These are phyloP conservation scores for Catajapyx aquilonaris DNA, from an alignment of 1,140 invertebrate species.

Conservation along the genomic window DNA sequence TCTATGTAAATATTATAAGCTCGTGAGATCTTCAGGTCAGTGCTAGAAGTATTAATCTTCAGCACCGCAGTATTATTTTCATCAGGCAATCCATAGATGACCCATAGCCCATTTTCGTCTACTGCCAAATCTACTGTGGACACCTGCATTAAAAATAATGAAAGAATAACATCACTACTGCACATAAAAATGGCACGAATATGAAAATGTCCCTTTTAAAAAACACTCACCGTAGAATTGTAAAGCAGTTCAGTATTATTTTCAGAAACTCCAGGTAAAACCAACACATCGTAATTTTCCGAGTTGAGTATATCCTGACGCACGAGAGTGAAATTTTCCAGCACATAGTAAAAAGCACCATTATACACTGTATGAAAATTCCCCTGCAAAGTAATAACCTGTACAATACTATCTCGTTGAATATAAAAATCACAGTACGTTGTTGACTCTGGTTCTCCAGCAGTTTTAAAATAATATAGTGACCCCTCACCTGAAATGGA, in stretches of 20 bases:
- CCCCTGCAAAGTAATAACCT: slow-evolving; percentile 31
- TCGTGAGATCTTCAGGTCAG: slow-evolving; percentile 43
- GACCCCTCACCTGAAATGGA: slow-evolving; percentile 23
- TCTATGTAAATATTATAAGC: slow-evolving; percentile 79
- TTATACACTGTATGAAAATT: slow-evolving; percentile 79
- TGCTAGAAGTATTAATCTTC: slow-evolving; percentile 48
- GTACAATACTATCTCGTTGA: no score
- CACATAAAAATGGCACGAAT: no score
- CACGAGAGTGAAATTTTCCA: slow-evolving; percentile 35
- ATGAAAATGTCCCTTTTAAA: no score
- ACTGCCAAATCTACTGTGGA: slow-evolving; percentile 63
- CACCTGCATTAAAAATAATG: background rate
- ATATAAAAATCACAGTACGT: no score
- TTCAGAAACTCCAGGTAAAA: no score
- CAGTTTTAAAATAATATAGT: background rate
- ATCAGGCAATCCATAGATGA: slow-evolving; percentile 51
- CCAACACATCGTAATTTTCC: slow-evolving; percentile 6
- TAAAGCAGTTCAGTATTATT: no score
- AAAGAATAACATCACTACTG: no score
- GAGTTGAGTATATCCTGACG: slow-evolving; percentile 32
- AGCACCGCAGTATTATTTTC: slow-evolving; percentile 67
- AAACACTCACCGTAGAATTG: no score
- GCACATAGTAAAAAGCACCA: slow-evolving; percentile 78
- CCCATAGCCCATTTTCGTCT: slow-evolving; percentile 84
- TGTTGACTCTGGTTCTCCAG: no score